phyloP scores from a whole-genome alignment of 2,888 invertebrate species.

The Vesta saturnalis region DNA sequence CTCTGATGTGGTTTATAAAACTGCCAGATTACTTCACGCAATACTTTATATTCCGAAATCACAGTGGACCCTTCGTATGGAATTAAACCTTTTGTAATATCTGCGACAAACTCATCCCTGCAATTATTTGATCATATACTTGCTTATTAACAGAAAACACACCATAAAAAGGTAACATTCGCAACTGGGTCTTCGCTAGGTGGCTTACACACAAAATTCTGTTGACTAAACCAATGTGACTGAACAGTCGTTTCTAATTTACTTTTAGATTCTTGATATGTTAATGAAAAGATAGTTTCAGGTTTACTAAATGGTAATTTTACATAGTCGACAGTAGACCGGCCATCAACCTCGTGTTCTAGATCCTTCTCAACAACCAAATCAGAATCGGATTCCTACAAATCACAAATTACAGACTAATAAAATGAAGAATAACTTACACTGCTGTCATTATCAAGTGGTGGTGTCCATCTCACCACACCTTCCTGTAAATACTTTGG shows the following conservation, averaged over 20 bases:
- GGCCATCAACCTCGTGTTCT: background rate
- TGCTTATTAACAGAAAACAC: constrained; percentile 25
- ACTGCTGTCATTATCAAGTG: constrained; percentile 54
- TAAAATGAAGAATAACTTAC: constrained; percentile 47
- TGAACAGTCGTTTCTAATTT: constrained; percentile 51
- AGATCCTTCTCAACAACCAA: background rate
- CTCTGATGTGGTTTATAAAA: constrained; percentile 53
- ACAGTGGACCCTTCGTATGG: constrained; percentile 48
- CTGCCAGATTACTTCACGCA: constrained; percentile 60
- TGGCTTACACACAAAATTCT: constrained; percentile 48
- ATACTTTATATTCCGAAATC: constrained; percentile 58
- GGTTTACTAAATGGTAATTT: background rate
- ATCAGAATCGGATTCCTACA: constrained; percentile 20
- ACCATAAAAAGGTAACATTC: constrained; percentile 57
- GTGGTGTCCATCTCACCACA: constrained; percentile 56
- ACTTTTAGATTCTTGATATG: background rate
- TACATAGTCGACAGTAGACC: background rate
- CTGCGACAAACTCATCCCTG: constrained; percentile 54
- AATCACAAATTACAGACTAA: background rate
- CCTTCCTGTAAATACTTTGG: constrained; percentile 63
- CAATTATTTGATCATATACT: background rate
- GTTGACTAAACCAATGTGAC: constrained; percentile 54
- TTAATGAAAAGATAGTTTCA: background rate
- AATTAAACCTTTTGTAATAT: constrained; percentile 50
- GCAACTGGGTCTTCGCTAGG: constrained; percentile 52